phyloP scores from a whole-genome alignment of 2,888 invertebrate genomes.

The Anticlea derivata region DNA sequence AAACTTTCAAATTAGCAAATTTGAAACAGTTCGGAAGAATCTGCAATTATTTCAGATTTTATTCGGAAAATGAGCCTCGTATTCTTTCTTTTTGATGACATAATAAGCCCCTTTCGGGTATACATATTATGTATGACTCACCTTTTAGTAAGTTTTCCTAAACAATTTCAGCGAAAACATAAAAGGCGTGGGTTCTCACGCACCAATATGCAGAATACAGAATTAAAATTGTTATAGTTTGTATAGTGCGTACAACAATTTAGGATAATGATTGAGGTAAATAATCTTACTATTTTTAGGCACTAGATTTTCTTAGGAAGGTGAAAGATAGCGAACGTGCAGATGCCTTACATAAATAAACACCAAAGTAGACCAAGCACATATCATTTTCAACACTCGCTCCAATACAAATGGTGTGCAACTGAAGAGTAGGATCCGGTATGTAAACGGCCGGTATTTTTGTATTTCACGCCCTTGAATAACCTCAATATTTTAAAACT shows the following conservation, averaged over 20 bases:
- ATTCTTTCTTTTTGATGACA: too few species aligned
- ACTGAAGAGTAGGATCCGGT: constrained; percentile 26
- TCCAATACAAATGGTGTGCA: constrained; percentile 28
- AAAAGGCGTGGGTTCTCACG: too few species aligned
- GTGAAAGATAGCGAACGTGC: constrained; percentile 45
- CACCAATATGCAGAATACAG: background rate
- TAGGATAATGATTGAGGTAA: constrained; percentile 46
- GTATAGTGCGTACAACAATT: constrained; percentile 33
- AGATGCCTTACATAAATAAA: constrained; percentile 54
- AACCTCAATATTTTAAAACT: constrained; percentile 32
- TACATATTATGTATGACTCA: too few species aligned
- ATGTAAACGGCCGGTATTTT: constrained; percentile 30
- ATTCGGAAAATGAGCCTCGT: too few species aligned
- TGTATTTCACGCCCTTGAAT: constrained; percentile 38
- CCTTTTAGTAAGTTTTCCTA: too few species aligned
- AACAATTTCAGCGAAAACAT: too few species aligned
- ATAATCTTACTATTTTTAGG: constrained; percentile 50
- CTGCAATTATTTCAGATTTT: too few species aligned
- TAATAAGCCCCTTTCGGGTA: too few species aligned
- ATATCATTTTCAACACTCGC: constrained; percentile 41
- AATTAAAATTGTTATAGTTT: background rate
- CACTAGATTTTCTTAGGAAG: constrained; percentile 41
- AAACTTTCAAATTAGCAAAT: too few species aligned
- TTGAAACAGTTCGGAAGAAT: too few species aligned
- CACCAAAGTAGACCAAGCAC: constrained; percentile 38